Conservation (phyloP, 30 jellyfish, hydroid and myxozoan species). For the Clytia hemisphaerica region DNA sequence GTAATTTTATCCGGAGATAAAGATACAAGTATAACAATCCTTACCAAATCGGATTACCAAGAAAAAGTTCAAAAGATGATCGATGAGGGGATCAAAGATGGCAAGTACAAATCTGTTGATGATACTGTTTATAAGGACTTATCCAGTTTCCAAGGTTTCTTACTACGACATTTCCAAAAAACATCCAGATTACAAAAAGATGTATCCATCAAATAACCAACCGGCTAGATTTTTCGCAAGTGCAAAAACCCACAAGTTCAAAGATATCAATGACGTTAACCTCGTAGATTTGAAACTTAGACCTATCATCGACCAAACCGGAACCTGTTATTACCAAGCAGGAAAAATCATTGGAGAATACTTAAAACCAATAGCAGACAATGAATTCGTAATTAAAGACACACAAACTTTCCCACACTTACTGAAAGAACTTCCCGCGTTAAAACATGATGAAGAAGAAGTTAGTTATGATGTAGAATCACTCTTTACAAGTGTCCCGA, state of each 20-base stretch:
- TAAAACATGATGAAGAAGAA: constrained; percentile 11
- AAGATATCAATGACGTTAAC: background rate
- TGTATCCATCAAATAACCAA: constrained; percentile 15
- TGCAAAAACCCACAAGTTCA: constrained; percentile 8
- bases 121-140: constrained; percentile 12
- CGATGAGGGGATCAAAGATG: constrained; percentile 21
- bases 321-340: constrained; percentile 5
- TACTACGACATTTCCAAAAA: background rate
- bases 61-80: constrained; percentile 24
- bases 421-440: constrained; percentile 25
- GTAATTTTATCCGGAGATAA: no score
- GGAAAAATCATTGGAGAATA: constrained; percentile 20
- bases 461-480: constrained; percentile 30
- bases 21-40: constrained; percentile 10
- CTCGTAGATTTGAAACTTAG: no score
- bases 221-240: no score
- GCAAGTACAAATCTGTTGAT: background rate
- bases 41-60: constrained; percentile 14
- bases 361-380: constrained; percentile 20
- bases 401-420: background rate
- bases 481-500: constrained; percentile 28
- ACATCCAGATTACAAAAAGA: constrained; percentile 2
- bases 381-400: no score
- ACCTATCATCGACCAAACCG: constrained; percentile 17
- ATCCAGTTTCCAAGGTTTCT: background rate